These are phyloP conservation scores for Salvelinus fontinalis DNA, from an alignment of 2,113 vertebrate genomes.

Conservation along the genomic window DNA sequence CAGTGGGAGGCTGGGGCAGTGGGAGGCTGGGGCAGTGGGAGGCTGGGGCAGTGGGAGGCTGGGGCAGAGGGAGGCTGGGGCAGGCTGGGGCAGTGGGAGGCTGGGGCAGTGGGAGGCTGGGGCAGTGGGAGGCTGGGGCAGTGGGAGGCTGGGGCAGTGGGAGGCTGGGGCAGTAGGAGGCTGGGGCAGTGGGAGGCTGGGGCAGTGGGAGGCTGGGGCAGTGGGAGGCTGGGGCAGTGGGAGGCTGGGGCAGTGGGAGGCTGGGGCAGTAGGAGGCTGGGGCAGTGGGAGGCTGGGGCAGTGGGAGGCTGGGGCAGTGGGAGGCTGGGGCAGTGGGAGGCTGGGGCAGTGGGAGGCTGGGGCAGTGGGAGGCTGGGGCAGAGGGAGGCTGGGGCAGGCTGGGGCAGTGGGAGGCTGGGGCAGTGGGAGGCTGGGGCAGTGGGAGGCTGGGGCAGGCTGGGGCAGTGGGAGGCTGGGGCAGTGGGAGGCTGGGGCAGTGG, in stretches of 20 bases:
- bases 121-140: constrained; percentile 44
- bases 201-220: constrained; percentile 46
- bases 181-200: neutral
- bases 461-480: neutral
- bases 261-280: constrained; percentile 48
- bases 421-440: too few species aligned
- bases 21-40: too few species aligned
- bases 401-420: neutral
- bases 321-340: constrained; percentile 43
- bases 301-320: neutral
- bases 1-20: neutral
- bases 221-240: constrained; percentile 18
- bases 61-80: constrained; percentile 16
- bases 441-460: constrained; percentile 15
- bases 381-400: constrained; percentile 40
- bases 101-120: too few species aligned
- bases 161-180: constrained; percentile 21
- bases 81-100: neutral
- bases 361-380: neutral
- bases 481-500: too few species aligned
- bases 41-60: constrained; percentile 46
- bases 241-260: neutral
- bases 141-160: constrained; percentile 23
- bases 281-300: constrained; percentile 12
- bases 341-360: constrained; percentile 18